Evolutionary conservation across 2,888 invertebrate genomes (phyloP).

Genomic region (Clitarchus hookeri): DNA sequence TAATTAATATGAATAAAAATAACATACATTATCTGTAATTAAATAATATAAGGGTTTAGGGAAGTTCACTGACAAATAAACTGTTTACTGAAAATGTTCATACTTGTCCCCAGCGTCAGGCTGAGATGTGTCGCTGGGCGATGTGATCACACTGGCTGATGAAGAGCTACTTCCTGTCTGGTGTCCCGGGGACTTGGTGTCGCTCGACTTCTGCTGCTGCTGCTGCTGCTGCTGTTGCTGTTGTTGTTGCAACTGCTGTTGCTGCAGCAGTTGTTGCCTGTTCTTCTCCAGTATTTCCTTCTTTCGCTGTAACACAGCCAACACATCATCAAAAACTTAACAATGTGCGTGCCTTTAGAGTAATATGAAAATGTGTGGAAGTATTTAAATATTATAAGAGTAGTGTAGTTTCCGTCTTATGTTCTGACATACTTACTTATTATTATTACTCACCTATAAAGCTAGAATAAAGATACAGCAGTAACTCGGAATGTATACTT

Average conservation of each 20-base stretch:
- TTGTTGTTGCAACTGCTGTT: constrained; percentile 21
- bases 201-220: not conserved
- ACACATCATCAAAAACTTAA: not conserved
- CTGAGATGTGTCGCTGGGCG: constrained; percentile 54
- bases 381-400: no score
- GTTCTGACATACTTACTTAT: no score
- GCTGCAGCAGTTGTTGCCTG: constrained; percentile 30
- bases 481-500: no score
- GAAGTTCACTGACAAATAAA: no score
- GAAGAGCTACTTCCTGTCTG: constrained; percentile 48
- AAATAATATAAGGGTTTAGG: no score
- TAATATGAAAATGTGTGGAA: no score
- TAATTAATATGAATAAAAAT: no score
- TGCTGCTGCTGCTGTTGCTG: not conserved
- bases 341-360: no score
- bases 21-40: no score
- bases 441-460: no score
- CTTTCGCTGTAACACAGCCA: constrained; percentile 50
- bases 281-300: constrained; percentile 55
- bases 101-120: constrained; percentile 53
- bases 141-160: constrained; percentile 55
- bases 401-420: no score
- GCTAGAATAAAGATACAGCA: no score
- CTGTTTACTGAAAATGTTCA: constrained; percentile 4
- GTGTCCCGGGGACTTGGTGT: constrained; percentile 33